phyloP scores from a whole-genome alignment of 1,140 invertebrate species.

The Bicyclus anynana region DNA sequence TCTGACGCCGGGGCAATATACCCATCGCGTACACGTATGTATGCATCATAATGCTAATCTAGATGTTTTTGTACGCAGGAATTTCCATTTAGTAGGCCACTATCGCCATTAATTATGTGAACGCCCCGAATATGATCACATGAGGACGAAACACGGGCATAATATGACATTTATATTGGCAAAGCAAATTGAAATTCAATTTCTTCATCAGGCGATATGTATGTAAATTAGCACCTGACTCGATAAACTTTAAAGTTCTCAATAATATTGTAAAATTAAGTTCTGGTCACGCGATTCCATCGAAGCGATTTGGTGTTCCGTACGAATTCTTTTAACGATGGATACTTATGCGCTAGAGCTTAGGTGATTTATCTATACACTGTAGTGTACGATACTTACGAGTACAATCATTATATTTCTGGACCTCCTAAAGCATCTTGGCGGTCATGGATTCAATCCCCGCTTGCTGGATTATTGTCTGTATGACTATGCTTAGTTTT shows the following conservation, averaged over 20 bases:
- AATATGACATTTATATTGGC: conserved; percentile 11
- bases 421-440: no score
- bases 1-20: no score
- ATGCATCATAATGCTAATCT: not conserved
- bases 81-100: not conserved
- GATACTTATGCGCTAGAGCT: no score
- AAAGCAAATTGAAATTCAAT: conserved; percentile 10
- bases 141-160: conserved; percentile 2
- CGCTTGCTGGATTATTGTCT: no score
- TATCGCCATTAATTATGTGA: conserved; percentile 3
- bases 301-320: not conserved
- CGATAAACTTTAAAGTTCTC: conserved; percentile 3
- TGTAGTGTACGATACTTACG: no score
- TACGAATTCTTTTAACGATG: not conserved
- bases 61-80: not conserved
- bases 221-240: conserved; percentile 18
- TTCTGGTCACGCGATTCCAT: not conserved
- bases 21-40: no score
- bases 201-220: conserved; percentile 14
- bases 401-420: no score
- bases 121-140: not conserved
- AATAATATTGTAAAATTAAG: not conserved
- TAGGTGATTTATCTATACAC: no score
- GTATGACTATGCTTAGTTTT: no score
- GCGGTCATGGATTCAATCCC: no score